phyloP scores from a whole-genome alignment of 2,113 vertebrate genomes.

The Sturnus vulgaris region DNA sequence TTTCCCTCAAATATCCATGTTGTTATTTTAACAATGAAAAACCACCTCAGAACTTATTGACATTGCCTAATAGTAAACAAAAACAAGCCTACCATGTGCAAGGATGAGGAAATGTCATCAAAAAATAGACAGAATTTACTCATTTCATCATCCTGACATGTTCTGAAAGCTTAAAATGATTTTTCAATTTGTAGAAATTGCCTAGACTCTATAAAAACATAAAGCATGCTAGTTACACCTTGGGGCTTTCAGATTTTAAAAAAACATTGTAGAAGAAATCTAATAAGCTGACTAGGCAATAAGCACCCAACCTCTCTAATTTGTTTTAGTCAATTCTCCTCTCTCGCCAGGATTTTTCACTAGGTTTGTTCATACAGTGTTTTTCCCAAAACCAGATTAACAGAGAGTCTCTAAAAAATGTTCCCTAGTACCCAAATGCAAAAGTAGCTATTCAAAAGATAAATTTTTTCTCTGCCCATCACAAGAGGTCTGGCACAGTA shows the following conservation, averaged over 20 bases:
- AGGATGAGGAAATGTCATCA: background rate
- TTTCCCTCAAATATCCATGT: background rate
- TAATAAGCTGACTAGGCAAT: conserved; percentile 45
- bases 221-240: conserved; percentile 40
- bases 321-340: background rate
- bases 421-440: background rate
- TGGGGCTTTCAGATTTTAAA: conserved; percentile 23
- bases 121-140: background rate
- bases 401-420: background rate
- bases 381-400: background rate
- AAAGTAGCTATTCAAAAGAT: background rate
- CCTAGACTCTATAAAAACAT: conserved; percentile 35
- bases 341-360: background rate
- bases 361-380: background rate
- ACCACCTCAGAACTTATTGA: background rate
- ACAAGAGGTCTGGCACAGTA: fast-evolving
- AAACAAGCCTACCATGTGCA: background rate
- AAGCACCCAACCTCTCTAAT: background rate
- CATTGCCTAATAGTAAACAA: background rate
- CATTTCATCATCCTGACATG: conserved; percentile 32
- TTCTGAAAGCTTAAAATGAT: conserved; percentile 52
- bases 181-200: conserved; percentile 50
- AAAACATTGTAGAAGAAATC: background rate
- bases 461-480: background rate
- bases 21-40: background rate